Percentiles rank a stretch among this genome's conserved stretches.
Conservation (phyloP, 2,113 vertebrate species). For the Daubentonia madagascariensis region DNA sequence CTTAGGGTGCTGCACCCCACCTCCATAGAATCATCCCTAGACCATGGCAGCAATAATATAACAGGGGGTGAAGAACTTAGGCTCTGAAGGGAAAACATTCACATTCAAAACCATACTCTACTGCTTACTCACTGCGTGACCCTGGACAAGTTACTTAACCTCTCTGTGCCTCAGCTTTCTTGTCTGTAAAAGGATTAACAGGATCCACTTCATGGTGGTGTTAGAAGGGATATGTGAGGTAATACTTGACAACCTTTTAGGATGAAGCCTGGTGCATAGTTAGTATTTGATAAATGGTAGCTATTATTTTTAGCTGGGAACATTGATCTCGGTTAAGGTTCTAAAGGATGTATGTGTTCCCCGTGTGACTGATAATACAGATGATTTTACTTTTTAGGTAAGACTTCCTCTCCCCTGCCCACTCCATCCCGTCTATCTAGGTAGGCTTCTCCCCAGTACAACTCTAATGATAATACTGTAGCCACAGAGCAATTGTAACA, state of each 20-base stretch:
- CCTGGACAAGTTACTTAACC: background rate
- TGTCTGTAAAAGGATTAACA: background rate
- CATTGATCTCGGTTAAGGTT: background rate
- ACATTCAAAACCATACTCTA: background rate
- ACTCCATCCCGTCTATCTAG: background rate
- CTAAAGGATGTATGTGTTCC: background rate
- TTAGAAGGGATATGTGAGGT: background rate
- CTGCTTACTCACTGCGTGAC: background rate
- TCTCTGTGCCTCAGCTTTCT: background rate
- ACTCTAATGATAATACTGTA: background rate
- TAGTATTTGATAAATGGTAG: background rate
- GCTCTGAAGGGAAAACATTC: background rate
- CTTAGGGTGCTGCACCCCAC: background rate
- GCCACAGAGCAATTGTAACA: background rate
- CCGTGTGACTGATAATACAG: background rate
- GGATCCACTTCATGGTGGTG: background rate
- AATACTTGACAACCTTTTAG: background rate
- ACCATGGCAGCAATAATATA: rapidly evolving
- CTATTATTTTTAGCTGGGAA: background rate
- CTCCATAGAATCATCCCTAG: background rate
- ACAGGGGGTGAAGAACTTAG: background rate
- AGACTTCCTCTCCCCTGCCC: too few species aligned
- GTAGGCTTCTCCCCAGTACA: background rate
- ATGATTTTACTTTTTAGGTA: background rate
- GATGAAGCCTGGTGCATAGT: background rate